phyloP scores from a whole-genome alignment of 2,888 invertebrate species.

The Morinoia aosen region DNA sequence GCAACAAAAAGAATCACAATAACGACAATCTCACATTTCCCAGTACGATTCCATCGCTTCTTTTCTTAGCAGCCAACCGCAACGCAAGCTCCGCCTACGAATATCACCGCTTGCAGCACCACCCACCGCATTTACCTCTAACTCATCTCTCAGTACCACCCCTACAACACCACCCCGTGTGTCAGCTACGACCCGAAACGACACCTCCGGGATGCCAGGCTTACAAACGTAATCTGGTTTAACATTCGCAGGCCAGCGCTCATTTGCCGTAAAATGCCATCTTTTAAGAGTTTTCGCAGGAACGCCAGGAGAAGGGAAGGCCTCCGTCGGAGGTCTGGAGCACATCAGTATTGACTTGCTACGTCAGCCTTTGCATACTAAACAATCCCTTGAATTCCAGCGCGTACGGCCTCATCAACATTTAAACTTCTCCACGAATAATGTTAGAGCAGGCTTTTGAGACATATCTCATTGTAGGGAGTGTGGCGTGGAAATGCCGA shows the following conservation, averaged over 20 bases:
- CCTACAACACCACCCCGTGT: background rate
- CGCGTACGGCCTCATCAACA: background rate
- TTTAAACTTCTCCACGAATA: background rate
- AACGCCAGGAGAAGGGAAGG: background rate
- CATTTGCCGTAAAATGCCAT: constrained; percentile 22
- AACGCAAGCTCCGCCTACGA: background rate
- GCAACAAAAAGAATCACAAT: no score
- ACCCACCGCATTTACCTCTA: background rate
- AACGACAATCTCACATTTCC: no score
- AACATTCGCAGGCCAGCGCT: constrained; percentile 25
- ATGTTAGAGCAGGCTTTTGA: background rate
- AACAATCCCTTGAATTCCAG: background rate
- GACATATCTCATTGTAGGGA: background rate
- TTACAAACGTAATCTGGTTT: constrained; percentile 35
- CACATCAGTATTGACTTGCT: background rate
- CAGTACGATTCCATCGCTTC: no score
- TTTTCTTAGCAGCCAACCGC: background rate
- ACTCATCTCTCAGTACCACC: no score
- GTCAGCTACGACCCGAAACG: background rate
- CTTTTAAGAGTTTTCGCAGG: background rate
- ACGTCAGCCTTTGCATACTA: constrained; percentile 16
- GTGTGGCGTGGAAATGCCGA: background rate
- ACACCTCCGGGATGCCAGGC: background rate
- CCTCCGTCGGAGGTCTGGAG: background rate
- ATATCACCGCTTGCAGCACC: background rate